Percentiles rank a stretch among this genome's conserved stretches.
Conservation (phyloP, 30 jellyfish, hydroid and myxozoan genomes). For the Nemopilema nomurai region DNA sequence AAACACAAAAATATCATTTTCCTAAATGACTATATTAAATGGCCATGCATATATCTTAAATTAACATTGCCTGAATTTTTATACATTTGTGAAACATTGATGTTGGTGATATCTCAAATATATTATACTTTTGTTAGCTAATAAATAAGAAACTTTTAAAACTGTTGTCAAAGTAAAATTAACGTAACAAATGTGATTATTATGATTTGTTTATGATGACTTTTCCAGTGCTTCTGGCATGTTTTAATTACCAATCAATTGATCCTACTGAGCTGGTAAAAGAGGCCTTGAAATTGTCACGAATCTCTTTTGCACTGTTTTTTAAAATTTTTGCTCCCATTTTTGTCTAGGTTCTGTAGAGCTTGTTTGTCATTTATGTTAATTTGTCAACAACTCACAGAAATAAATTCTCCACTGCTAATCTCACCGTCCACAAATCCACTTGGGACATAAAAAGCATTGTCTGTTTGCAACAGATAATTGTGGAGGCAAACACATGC, state of each 20-base stretch:
- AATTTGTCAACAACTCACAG: neutral
- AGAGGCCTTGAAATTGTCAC: conserved; percentile 29
- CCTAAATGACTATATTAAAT: too few relatives aligned
- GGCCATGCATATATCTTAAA: too few relatives aligned
- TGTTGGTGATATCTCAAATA: too few relatives aligned
- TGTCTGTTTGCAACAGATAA: conserved; percentile 67
- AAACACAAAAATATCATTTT: too few relatives aligned
- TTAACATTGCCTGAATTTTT: too few relatives aligned
- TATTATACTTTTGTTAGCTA: too few relatives aligned
- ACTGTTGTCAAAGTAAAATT: neutral
- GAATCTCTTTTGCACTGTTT: conserved; percentile 8
- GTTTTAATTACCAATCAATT: conserved; percentile 23
- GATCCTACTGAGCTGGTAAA: conserved; percentile 23
- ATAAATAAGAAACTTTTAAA: too few relatives aligned
- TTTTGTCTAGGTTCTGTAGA: conserved; percentile 1
- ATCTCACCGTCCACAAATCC: conserved; percentile 1
- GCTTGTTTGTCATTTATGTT: neutral
- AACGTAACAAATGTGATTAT: neutral
- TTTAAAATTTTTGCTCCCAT: conserved; percentile 23
- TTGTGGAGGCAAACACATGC: conserved; percentile 77
- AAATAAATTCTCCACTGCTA: neutral
- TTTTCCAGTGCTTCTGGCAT: conserved; percentile 15
- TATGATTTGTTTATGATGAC: too few relatives aligned
- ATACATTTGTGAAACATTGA: too few relatives aligned
- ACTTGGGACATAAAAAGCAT: conserved; percentile 55